Percentiles rank a stretch among this genome's conserved stretches.
Conservation (phyloP, 2,888 invertebrate species). For the Alloscopus bannaensis region DNA sequence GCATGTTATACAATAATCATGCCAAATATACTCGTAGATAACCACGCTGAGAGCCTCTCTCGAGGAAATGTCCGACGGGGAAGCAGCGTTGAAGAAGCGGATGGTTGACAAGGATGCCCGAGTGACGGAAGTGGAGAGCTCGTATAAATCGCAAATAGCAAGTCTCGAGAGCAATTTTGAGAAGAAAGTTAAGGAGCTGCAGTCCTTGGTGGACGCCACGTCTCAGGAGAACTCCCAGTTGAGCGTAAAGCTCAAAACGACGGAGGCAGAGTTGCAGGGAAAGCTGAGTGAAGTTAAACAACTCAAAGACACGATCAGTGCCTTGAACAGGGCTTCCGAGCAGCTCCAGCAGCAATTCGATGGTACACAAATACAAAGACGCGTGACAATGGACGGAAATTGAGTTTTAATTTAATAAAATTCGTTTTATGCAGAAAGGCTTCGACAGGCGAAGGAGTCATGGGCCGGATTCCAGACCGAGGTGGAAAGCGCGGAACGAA, state of each 20-base stretch:
- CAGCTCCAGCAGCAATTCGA: constrained; percentile 56
- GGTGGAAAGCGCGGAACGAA: constrained; percentile 67
- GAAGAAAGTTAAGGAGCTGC: constrained; percentile 34
- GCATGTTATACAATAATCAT: neutral
- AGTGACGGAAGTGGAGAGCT: constrained; percentile 20
- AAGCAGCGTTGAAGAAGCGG: neutral
- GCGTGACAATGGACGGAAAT: no score
- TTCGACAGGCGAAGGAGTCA: constrained; percentile 69
- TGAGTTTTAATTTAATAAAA: no score
- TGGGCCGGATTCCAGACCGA: constrained; percentile 70
- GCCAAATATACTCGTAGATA: constrained; percentile 13
- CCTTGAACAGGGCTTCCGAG: constrained; percentile 36
- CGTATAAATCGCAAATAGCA: constrained; percentile 33
- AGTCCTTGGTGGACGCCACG: constrained; percentile 11
- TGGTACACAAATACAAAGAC: constrained; percentile 3
- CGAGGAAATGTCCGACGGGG: constrained; percentile 8
- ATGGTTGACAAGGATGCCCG: constrained; percentile 26
- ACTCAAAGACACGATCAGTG: constrained; percentile 51
- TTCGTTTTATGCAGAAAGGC: constrained; percentile 49
- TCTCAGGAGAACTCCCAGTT: constrained; percentile 35
- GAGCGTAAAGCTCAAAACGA: constrained; percentile 32
- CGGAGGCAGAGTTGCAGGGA: constrained; percentile 44
- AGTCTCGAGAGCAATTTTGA: constrained; percentile 39
- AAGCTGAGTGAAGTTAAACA: constrained; percentile 35
- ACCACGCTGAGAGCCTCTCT: constrained; percentile 32